A percentile compares a stretch with the other conserved stretches of the same genome.
These are phyloP conservation scores for Girardinus metallicus DNA, from an alignment of 2,797 vertebrate genomes.

Conservation along the genomic window DNA sequence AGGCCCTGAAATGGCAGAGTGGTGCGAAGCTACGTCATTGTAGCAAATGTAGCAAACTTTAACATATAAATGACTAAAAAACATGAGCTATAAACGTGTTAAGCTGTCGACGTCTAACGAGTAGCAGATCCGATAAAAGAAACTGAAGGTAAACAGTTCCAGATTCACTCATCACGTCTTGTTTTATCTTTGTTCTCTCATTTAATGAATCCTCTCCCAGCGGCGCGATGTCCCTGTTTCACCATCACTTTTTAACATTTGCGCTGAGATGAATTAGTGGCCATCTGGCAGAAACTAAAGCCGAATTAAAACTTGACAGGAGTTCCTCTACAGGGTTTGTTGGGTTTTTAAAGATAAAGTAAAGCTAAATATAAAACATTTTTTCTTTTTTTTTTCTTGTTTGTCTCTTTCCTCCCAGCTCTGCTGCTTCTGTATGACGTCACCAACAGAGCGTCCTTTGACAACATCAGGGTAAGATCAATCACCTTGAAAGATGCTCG, in stretches of 20 bases:
- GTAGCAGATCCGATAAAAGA: background rate
- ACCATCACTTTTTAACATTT: background rate
- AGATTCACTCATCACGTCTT: background rate
- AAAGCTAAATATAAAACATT: background rate
- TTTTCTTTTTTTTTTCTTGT: background rate
- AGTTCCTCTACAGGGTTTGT: background rate
- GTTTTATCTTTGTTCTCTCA: background rate
- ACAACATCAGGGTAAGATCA: slow-evolving; percentile 89
- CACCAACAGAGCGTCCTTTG: slow-evolving; percentile 92
- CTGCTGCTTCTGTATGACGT: slow-evolving; percentile 93
- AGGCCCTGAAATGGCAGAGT: background rate
- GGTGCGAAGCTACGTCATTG: background rate
- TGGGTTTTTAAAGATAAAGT: background rate
- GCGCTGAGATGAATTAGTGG: background rate
- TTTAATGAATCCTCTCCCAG: background rate
- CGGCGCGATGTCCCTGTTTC: background rate
- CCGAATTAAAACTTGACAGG: background rate
- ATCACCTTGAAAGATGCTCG: background rate
- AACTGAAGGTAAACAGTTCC: background rate
- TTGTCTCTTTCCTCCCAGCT: slow-evolving; percentile 76
- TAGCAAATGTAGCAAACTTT: background rate
- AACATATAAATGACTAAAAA: too few species aligned
- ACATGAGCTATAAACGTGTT: too few species aligned
- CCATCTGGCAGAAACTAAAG: background rate
- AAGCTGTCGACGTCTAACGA: background rate